phyloP scores from a whole-genome alignment of 2,888 invertebrate species.

The Melinaea marsaeus region DNA sequence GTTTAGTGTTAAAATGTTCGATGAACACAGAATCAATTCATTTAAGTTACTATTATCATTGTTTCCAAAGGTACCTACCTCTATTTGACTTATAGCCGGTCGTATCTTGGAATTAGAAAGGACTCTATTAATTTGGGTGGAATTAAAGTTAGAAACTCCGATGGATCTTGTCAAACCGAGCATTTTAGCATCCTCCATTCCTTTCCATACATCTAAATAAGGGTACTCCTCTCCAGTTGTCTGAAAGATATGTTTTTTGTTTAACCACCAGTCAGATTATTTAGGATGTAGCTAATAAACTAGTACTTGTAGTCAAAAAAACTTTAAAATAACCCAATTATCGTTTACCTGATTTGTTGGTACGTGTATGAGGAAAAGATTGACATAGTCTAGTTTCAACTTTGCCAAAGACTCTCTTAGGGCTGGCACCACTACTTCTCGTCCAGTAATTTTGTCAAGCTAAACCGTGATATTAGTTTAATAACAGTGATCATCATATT shows the following conservation, averaged over 20 bases:
- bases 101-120: slow-evolving; percentile 72
- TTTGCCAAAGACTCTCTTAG: slow-evolving; percentile 12
- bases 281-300: too few relatives aligned
- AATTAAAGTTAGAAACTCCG: slow-evolving; percentile 88
- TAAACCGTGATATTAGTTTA: background rate
- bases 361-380: slow-evolving; percentile 15
- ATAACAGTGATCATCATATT: background rate
- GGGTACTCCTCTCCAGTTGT: slow-evolving; percentile 1
- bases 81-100: slow-evolving; percentile 80
- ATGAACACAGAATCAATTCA: too few relatives aligned
- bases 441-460: background rate
- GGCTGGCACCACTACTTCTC: slow-evolving; percentile 38
- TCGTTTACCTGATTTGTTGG: slow-evolving; percentile 8
- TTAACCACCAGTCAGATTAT: too few relatives aligned
- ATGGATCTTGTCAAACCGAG: slow-evolving; percentile 82
- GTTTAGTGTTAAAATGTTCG: too few relatives aligned
- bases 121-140: slow-evolving; percentile 80
- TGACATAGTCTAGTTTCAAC: slow-evolving; percentile 24
- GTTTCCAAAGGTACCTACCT: slow-evolving; percentile 43
- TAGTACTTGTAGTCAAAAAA: too few relatives aligned
- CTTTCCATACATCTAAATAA: slow-evolving; percentile 80
- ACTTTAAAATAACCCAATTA: too few relatives aligned
- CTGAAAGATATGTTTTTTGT: slow-evolving; percentile 8
- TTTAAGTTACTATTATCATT: too few relatives aligned
- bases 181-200: slow-evolving; percentile 81